phyloP scores from a whole-genome alignment of 1,140 invertebrate genomes.

The Pygmarrhopalites habei region DNA sequence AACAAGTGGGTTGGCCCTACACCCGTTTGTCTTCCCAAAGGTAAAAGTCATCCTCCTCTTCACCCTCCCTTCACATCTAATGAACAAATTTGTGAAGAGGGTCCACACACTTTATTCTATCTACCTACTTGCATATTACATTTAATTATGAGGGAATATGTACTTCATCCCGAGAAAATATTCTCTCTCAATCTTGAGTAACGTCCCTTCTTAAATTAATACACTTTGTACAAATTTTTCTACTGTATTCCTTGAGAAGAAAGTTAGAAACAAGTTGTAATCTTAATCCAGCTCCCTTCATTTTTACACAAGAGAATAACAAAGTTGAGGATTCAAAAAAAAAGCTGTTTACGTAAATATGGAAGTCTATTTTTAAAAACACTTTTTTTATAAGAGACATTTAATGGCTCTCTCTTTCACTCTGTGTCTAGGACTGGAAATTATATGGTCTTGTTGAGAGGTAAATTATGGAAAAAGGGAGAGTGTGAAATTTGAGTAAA shows the following conservation, averaged over 20 bases:
- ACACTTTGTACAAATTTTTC: background rate
- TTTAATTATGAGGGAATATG: too few relatives aligned
- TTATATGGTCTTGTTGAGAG: background rate
- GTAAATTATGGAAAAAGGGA: background rate
- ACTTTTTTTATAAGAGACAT: too few relatives aligned
- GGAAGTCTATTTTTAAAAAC: too few relatives aligned
- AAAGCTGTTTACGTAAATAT: background rate
- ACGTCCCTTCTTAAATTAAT: too few relatives aligned
- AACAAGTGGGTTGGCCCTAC: constrained; percentile 51
- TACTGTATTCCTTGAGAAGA: background rate
- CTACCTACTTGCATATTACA: too few relatives aligned
- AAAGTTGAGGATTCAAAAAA: background rate
- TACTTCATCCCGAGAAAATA: too few relatives aligned
- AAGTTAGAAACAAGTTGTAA: background rate
- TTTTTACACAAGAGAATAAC: background rate
- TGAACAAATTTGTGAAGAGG: too few relatives aligned
- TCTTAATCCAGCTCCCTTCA: background rate
- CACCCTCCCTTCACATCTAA: too few relatives aligned
- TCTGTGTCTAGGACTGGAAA: too few relatives aligned
- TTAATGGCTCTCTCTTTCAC: too few relatives aligned
- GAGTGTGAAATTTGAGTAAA: constrained; percentile 19
- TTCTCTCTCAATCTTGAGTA: background rate
- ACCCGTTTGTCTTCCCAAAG: constrained; percentile 47
- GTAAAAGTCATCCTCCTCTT: constrained; percentile 2
- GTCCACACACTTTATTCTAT: too few relatives aligned